These are phyloP conservation scores for Leptinotarsa tumamoca DNA, from an alignment of 2,888 invertebrate genomes.

Conservation along the genomic window DNA sequence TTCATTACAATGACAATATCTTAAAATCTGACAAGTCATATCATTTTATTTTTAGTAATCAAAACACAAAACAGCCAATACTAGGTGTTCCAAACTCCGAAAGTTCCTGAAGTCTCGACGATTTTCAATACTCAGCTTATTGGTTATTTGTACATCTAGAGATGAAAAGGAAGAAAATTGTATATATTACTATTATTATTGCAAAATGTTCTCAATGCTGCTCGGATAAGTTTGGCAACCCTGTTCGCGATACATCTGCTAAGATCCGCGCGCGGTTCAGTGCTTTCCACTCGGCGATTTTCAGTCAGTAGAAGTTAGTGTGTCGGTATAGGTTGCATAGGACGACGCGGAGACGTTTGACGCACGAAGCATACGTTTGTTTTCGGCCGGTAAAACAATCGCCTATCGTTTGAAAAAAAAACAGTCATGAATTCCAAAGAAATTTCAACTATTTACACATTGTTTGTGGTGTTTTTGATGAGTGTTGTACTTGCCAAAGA, in stretches of 20 bases:
- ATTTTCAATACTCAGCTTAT: no score
- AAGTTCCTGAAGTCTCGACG: no score
- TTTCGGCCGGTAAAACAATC: constrained; percentile 31
- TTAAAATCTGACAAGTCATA: no score
- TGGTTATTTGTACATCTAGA: no score
- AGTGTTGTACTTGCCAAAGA: constrained; percentile 54
- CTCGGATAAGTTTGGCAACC: constrained; percentile 26
- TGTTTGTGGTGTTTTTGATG: constrained; percentile 49
- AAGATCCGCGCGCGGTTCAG: constrained; percentile 37
- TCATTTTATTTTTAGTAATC: no score
- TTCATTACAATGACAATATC: no score
- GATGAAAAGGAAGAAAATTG: no score
- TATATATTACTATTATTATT: not conserved
- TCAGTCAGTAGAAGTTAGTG: constrained; percentile 42
- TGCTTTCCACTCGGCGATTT: constrained; percentile 41
- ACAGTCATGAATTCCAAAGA: constrained; percentile 2
- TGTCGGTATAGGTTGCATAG: constrained; percentile 4
- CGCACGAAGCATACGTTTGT: constrained; percentile 23
- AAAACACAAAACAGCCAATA: no score
- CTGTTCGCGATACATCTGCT: constrained; percentile 38
- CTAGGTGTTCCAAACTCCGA: no score
- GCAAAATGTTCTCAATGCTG: not conserved
- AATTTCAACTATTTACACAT: constrained; percentile 20
- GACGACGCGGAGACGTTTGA: constrained; percentile 22
- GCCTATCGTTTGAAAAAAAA: constrained; percentile 20